Evolutionary conservation across 2,888 invertebrate genomes (phyloP).

Genomic region (Eupithecia tripunctaria): DNA sequence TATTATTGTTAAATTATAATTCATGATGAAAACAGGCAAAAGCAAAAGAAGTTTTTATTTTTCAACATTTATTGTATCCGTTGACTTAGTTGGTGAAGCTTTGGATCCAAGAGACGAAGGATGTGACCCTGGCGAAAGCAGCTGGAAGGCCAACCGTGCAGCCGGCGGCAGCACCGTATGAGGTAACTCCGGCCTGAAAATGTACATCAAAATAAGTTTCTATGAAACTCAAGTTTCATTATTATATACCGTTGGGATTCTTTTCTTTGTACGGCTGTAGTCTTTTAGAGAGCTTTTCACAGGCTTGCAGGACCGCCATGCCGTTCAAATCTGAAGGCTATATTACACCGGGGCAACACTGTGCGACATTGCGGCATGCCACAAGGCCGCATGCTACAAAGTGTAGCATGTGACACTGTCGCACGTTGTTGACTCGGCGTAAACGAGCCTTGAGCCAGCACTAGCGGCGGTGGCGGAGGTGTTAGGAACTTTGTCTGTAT

Average conservation of each 20-base stretch:
- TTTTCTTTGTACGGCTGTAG: slow-evolving; percentile 89
- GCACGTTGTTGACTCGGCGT: too few relatives aligned
- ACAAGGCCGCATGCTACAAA: too few relatives aligned
- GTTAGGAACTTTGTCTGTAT: slow-evolving; percentile 96
- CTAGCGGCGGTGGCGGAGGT: slow-evolving; percentile 96
- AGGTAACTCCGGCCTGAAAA: slow-evolving; percentile 55
- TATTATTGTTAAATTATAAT: too few relatives aligned
- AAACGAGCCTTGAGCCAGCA: too few relatives aligned
- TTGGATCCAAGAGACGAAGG: slow-evolving; percentile 55
- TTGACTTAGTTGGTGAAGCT: slow-evolving; percentile 9
- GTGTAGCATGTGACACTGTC: too few relatives aligned
- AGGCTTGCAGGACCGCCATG: slow-evolving; percentile 94
- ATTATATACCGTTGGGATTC: slow-evolving; percentile 90
- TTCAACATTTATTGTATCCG: not conserved
- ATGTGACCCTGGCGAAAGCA: slow-evolving; percentile 60
- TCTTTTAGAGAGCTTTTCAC: slow-evolving; percentile 88
- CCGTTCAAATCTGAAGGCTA: slow-evolving; percentile 96
- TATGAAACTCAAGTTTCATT: too few relatives aligned
- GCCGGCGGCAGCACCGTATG: slow-evolving; percentile 56
- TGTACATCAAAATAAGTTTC: not conserved
- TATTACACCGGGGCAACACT: too few relatives aligned
- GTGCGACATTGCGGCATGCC: too few relatives aligned
- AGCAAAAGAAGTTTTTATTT: not conserved
- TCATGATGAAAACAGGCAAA: not conserved
- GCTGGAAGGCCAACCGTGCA: slow-evolving; percentile 59